phyloP scores from a whole-genome alignment of 2,113 vertebrate species.

The Gobiocypris rarus region DNA sequence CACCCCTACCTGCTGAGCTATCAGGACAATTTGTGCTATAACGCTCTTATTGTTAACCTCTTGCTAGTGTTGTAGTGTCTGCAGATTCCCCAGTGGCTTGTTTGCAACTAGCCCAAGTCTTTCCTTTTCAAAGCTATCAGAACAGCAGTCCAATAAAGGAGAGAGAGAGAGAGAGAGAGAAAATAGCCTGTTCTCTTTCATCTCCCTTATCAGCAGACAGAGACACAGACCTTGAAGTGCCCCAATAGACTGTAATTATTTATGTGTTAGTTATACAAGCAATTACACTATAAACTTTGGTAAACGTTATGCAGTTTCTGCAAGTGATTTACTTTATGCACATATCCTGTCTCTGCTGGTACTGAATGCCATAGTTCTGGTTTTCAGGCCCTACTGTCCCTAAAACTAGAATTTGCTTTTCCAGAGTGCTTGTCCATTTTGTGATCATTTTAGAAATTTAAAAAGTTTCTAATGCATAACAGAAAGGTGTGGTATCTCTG shows the following conservation, averaged over 20 bases:
- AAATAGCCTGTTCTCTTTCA: constrained; percentile 47
- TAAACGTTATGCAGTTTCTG: constrained; percentile 1
- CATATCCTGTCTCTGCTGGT: neutral
- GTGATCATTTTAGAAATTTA: too few species aligned
- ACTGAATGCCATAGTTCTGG: neutral
- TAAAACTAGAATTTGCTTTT: neutral
- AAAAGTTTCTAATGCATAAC: too few species aligned
- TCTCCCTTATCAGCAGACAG: constrained; percentile 49
- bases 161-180: constrained; percentile 30
- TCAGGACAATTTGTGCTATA: constrained; percentile 42
- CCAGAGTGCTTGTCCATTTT: too few species aligned
- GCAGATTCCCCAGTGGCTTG: constrained; percentile 44
- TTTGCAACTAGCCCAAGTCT: constrained; percentile 40
- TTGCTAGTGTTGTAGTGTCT: constrained; percentile 32
- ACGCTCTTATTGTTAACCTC: constrained; percentile 39
- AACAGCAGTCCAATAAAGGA: constrained; percentile 58
- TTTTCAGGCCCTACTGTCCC: neutral
- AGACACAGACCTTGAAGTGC: constrained; percentile 53
- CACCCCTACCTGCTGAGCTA: neutral
- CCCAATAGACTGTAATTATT: constrained; percentile 35
- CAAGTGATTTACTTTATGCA: neutral
- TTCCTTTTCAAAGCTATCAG: constrained; percentile 53
- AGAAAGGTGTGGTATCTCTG: too few species aligned
- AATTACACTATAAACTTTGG: constrained; percentile 7
- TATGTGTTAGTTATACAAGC: constrained; percentile 28